Percentiles rank a stretch among this genome's conserved stretches.
phyloP scores from a whole-genome alignment of 2,797 vertebrate genomes.

The Spatula clypeata region DNA sequence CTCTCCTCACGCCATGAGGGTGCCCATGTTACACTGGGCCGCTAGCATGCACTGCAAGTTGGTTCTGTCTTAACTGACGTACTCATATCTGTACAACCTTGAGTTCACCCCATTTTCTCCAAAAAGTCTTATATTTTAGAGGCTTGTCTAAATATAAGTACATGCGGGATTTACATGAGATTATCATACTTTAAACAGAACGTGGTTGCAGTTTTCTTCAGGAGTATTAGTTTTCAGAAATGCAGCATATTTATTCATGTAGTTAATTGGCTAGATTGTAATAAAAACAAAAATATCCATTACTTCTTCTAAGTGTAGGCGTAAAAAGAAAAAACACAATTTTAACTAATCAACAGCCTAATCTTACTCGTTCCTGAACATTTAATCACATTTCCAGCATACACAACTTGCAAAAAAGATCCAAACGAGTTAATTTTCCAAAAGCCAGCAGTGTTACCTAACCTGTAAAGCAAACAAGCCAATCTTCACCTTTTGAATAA shows the following conservation, averaged over 20 bases:
- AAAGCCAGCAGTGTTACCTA: background rate
- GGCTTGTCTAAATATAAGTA: background rate
- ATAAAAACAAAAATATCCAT: background rate
- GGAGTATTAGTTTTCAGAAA: slow-evolving; percentile 37
- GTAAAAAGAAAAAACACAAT: background rate
- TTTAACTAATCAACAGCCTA: background rate
- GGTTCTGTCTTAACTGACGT: background rate
- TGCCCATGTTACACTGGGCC: background rate
- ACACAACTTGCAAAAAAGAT: background rate
- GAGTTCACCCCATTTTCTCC: background rate
- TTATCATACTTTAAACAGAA: background rate
- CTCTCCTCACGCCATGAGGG: background rate
- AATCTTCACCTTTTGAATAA: background rate
- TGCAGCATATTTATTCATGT: background rate
- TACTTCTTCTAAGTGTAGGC: background rate
- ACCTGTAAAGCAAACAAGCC: background rate
- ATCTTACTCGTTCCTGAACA: background rate
- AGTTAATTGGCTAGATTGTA: slow-evolving; percentile 1
- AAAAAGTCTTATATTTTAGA: background rate
- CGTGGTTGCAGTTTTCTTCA: background rate
- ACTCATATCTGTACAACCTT: background rate
- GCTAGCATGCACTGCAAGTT: background rate
- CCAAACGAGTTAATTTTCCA: slow-evolving; percentile 2
- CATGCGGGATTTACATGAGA: background rate
- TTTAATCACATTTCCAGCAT: slow-evolving; percentile 26